Evolutionary conservation across 2,113 vertebrate species (phyloP), one percentile per base, ranked within the genome.

Genomic region (Strigops habroptila): DNA sequence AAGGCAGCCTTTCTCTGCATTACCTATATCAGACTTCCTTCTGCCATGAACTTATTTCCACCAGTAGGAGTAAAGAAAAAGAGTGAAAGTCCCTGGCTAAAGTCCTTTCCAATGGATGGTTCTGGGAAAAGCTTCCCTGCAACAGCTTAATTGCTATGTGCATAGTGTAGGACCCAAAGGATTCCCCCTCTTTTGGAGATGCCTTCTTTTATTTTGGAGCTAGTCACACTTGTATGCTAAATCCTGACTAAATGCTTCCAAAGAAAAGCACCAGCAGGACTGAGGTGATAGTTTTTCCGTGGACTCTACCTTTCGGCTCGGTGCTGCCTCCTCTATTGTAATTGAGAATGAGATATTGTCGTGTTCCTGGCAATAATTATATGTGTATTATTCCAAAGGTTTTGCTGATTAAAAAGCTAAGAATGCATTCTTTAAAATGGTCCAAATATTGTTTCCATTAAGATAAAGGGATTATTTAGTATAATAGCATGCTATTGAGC

Each of bases 401-500:
- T 78, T 67, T 86, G 64, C 81, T 95, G 79, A 86, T 90, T 88
- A 84, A 92, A 94, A 90, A 82, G 59, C 48, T 64, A 9, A 91
- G 69, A 81, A 90, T 65, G 39, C 17, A 37, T 86, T 79, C 78
- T 93, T 95, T 96, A 21, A 93, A 92, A 77, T n/a, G 62, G 52
- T 86, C 44, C 33, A 88, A 80, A 91, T 88, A 94, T 33, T 78
- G 27, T 65, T 96, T 92, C 77, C 82, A 91, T 83, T 93, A 63
- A 86, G 73, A 88, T 90, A 81, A 93, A 91, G 64, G 70, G 68
- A 79, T 93, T 91, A 83, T 96, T 96, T 88, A 81, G 43, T 62
- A 28, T 57, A 78, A 75, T 43, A 89, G 52, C 81, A 62, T 4
- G 11, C 22, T 68, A 37, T 35, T 69, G 55, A 82, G 65, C 39